A percentile compares a stretch with the other conserved stretches of the same genome.
These are phyloP conservation scores for Sebastes wilsoni DNA, from an alignment of 2,797 vertebrate genomes.

Conservation along the genomic window DNA sequence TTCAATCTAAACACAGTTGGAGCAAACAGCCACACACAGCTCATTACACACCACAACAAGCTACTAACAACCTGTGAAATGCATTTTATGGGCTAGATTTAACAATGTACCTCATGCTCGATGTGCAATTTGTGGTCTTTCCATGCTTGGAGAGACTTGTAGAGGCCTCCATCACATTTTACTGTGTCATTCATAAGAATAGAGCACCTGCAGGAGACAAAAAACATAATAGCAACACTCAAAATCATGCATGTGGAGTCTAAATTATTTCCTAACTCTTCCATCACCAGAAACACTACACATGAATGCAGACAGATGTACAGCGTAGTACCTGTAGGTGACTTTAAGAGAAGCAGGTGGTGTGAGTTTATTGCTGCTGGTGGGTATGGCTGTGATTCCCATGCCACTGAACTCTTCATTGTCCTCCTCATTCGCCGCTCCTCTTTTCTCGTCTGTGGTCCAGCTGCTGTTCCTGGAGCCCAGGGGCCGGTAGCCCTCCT, in stretches of 20 bases:
- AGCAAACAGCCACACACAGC: background rate
- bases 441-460: slow-evolving; percentile 54
- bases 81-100: slow-evolving; percentile 38
- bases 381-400: slow-evolving; percentile 79
- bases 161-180: slow-evolving; percentile 91
- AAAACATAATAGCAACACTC: background rate
- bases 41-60: background rate
- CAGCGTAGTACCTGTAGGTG: slow-evolving; percentile 84
- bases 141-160: slow-evolving; percentile 94
- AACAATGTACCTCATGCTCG: slow-evolving; percentile 90
- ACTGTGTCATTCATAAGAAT: slow-evolving; percentile 94
- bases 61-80: slow-evolving; percentile 58
- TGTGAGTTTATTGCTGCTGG: slow-evolving; percentile 75
- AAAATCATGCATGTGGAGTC: background rate
- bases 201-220: slow-evolving; percentile 85
- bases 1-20: slow-evolving; percentile 87
- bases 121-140: slow-evolving; percentile 98
- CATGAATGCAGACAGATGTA: background rate
- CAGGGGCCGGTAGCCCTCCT: slow-evolving; percentile 80
- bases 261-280: background rate
- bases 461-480: slow-evolving; percentile 83
- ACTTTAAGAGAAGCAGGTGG: slow-evolving; percentile 90
- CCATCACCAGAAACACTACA: background rate
- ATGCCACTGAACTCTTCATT: slow-evolving; percentile 88
- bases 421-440: slow-evolving; percentile 53